These are phyloP conservation scores for Ypsolopha sequella DNA, from an alignment of 2,888 invertebrate genomes.

Conservation along the genomic window DNA sequence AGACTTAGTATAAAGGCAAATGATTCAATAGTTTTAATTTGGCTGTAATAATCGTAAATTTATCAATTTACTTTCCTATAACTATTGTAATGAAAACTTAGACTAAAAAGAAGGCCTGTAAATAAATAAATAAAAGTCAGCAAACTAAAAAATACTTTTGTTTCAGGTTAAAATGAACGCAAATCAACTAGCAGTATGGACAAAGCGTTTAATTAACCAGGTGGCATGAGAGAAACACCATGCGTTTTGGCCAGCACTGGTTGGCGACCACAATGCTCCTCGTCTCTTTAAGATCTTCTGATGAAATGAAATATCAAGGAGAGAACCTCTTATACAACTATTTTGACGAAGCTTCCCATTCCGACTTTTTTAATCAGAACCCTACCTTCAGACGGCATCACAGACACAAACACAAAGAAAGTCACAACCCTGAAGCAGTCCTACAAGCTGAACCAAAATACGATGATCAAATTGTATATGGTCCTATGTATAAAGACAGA, in stretches of 20 bases:
- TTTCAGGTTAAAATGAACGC: conserved; percentile 49
- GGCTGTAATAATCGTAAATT: background rate
- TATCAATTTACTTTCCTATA: background rate
- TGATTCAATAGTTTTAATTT: no score
- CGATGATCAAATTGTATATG: background rate
- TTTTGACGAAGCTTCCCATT: conserved; percentile 21
- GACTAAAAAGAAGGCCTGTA: background rate
- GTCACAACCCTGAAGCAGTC: background rate
- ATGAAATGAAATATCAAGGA: conserved; percentile 38
- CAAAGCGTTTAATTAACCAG: conserved; percentile 20
- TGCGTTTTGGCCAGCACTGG: conserved; percentile 47
- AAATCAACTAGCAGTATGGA: conserved; percentile 31
- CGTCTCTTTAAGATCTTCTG: conserved; percentile 27
- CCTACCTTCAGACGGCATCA: conserved; percentile 16
- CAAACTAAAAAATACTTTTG: conserved; percentile 15
- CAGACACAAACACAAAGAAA: conserved; percentile 6
- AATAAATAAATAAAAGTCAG: background rate
- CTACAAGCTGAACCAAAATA: background rate
- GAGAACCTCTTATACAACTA: conserved; percentile 18
- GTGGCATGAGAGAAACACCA: conserved; percentile 50
- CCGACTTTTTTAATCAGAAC: background rate
- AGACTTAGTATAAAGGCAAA: no score
- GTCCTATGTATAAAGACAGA: conserved; percentile 13
- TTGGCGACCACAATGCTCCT: conserved; percentile 43
- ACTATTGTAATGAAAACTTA: background rate